A percentile compares a stretch with the other conserved stretches of the same genome.
Conservation (phyloP, 2,113 vertebrate species). For the Gallinago media region DNA sequence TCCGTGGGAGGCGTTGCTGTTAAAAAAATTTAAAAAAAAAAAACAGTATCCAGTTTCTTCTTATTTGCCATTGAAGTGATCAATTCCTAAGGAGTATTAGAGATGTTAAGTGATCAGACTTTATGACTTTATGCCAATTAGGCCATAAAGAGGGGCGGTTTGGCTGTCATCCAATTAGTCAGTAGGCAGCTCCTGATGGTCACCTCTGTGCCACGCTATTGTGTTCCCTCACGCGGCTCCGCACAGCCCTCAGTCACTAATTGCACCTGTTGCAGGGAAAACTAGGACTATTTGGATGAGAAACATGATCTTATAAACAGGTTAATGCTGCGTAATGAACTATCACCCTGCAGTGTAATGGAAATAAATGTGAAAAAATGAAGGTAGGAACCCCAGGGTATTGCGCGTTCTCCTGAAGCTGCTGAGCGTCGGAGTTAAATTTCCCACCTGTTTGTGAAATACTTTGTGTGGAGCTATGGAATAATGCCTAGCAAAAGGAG, state of each 20-base stretch:
- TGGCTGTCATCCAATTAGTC: background rate
- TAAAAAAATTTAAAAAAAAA: background rate
- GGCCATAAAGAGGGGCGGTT: background rate
- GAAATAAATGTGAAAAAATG: conserved; percentile 41
- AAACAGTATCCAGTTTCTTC: too few species aligned
- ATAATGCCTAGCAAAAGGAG: background rate
- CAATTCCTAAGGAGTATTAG: background rate
- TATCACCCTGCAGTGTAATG: conserved; percentile 42
- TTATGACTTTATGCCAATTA: conserved; percentile 14
- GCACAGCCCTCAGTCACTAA: conserved; percentile 22
- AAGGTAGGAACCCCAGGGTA: conserved; percentile 27
- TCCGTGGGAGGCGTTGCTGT: background rate
- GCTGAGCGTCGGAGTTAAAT: background rate
- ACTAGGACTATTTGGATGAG: conserved; percentile 29
- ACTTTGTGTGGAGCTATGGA: background rate
- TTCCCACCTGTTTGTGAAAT: conserved; percentile 5
- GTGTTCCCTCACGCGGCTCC: conserved; percentile 34
- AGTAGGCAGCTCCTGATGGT: conserved; percentile 31
- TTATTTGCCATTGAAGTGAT: background rate
- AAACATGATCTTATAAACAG: conserved; percentile 50
- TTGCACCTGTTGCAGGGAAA: conserved; percentile 43
- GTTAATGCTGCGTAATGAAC: conserved; percentile 68
- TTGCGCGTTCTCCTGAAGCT: background rate
- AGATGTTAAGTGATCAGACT: background rate
- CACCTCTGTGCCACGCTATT: conserved; percentile 10